Evolutionary conservation across 2,797 vertebrate genomes (phyloP), one percentile per base, ranked within the genome.

Genomic region (Babyrousa celebensis): DNA sequence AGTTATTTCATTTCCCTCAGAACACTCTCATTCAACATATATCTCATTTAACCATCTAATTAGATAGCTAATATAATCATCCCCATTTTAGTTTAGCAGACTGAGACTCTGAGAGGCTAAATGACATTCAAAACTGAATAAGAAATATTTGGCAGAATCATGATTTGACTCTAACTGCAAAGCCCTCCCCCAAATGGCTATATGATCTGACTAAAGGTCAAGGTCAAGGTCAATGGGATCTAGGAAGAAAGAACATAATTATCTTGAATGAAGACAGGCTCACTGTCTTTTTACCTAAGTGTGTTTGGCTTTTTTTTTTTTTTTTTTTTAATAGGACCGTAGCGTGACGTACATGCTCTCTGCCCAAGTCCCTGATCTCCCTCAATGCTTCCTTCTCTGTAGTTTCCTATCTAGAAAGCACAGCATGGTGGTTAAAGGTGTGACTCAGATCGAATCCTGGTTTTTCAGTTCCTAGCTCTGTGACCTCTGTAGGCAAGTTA

Each of bases 1-100:
- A 21, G n/a, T 80, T 88, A 79, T 48, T 48, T 4, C 4, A 5
- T 84, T 21, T 12, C 15, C 27, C n/a, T 79, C 43, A 85, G 36
- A 67, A 11, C 63, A 32, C 16, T 65, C 32, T 83, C 56, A 14
- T 91, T 60, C 62, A 83, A 78, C 7, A 20, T 74, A 43, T 84
- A 80, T 90, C 25, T 79, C 63, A 65, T 75, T 67, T 90, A 88
- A 71, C 43, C 2, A 27, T 60, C 32, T 95, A 85, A 82, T 93
- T 91, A 77, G 70, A 12, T 89, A 93, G 56, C 27, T 67, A 74
- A 56, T 68, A 36, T 74, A 72, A 77, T 94, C 68, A 91, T 43
- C 40, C 80, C 48, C 27, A 67, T 40, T 87, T 93, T 58, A 89
- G 36, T 79, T 92, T 92, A 27, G 67, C 25, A 65, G 83, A 82